Evolutionary conservation across 1,140 invertebrate species (phyloP).

Genomic region (Idris sp.): DNA sequence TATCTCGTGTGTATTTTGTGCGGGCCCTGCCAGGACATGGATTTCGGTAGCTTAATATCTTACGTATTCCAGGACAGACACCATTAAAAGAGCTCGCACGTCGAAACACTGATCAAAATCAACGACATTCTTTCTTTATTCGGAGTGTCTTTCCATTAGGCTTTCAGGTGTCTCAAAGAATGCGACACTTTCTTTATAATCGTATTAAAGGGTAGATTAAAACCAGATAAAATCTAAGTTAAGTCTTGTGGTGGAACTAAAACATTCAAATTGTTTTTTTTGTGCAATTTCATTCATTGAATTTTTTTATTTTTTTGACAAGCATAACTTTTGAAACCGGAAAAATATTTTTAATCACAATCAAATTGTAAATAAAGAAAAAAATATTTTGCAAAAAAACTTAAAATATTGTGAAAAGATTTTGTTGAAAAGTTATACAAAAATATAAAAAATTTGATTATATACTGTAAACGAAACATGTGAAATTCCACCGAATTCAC

Average conservation of each 20-base stretch:
- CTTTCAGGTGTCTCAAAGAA: conserved; percentile 6
- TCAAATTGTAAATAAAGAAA: too few relatives aligned
- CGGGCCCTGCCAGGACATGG: conserved; percentile 16
- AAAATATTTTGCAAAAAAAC: too few relatives aligned
- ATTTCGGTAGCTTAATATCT: conserved; percentile 44
- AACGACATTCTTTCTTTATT: conserved; percentile 31
- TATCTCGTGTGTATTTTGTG: conserved; percentile 33
- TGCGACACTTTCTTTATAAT: conserved; percentile 33
- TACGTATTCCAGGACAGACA: conserved; percentile 1
- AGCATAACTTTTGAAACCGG: too few relatives aligned
- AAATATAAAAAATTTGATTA: too few relatives aligned
- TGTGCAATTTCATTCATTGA: too few relatives aligned
- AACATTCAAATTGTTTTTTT: too few relatives aligned
- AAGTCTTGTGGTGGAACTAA: not conserved
- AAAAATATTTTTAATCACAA: too few relatives aligned
- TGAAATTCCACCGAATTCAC: too few relatives aligned
- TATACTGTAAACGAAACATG: too few relatives aligned
- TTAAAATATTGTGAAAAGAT: too few relatives aligned
- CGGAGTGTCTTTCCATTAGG: conserved; percentile 7
- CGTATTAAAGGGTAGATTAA: conserved; percentile 28
- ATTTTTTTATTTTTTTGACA: too few relatives aligned
- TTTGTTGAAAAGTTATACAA: too few relatives aligned
- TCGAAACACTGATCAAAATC: conserved; percentile 17
- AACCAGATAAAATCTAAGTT: conserved; percentile 12
- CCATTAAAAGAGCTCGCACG: conserved; percentile 25